Conservation (phyloP, 2,888 invertebrate genomes). For the Adineta ricciae region DNA sequence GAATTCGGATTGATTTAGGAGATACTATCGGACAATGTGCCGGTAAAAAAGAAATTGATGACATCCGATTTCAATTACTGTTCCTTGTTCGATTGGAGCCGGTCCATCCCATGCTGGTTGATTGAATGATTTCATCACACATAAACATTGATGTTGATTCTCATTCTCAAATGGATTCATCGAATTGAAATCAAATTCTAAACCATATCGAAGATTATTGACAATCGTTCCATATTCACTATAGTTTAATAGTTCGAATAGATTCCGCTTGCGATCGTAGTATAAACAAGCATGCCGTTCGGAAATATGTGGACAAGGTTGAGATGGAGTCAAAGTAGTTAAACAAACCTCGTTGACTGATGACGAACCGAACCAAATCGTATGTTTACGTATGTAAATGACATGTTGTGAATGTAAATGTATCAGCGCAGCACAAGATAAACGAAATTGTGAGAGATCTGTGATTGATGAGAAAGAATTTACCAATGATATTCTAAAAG, state of each 20-base stretch:
- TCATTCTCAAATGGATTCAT: constrained; percentile 37
- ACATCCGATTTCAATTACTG: constrained; percentile 75
- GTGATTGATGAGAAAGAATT: neutral
- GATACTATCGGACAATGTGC: constrained; percentile 2
- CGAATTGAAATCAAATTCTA: neutral
- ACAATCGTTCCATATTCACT: constrained; percentile 77
- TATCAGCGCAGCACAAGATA: neutral
- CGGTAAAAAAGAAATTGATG: constrained; percentile 65
- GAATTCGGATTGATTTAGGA: too few relatives aligned
- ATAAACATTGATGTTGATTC: constrained; percentile 6
- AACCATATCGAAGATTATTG: constrained; percentile 71
- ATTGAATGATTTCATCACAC: constrained; percentile 38
- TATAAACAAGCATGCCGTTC: constrained; percentile 46
- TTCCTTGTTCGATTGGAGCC: constrained; percentile 73
- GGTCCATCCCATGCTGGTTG: constrained; percentile 68
- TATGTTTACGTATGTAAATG: neutral
- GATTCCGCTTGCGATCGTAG: constrained; percentile 40
- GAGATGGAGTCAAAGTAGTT: constrained; percentile 37
- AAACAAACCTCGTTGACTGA: constrained; percentile 21
- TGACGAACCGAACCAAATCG: constrained; percentile 21
- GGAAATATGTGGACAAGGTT: constrained; percentile 46
- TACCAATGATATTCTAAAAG: neutral
- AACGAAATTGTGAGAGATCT: constrained; percentile 13
- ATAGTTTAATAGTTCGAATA: constrained; percentile 80
- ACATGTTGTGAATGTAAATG: neutral